Evolutionary conservation across 2,888 invertebrate genomes (phyloP), one percentile per base, ranked within the genome.

Genomic region (Balanococcus diminutus): DNA sequence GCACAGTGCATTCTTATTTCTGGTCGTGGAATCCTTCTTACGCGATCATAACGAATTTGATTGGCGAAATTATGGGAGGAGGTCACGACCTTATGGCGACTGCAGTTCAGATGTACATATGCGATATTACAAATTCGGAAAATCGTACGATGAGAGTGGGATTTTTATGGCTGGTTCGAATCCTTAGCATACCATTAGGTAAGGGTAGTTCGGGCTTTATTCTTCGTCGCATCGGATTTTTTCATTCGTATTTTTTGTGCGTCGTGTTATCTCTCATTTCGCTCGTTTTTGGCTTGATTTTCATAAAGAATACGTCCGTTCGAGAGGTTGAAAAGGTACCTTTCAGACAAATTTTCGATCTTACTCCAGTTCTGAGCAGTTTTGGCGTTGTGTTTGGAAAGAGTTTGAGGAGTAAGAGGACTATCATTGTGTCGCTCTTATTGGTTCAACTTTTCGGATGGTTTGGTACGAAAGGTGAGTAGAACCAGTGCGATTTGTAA

Each of bases 21-120:
- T 88, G 87, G 87, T 86, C 61, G 1, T 88, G 88, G 88, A 87
- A 88, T 6, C 87, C 88, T 28, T 84, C 87, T 32, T 82, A 87
- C 0, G 88, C 88, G 2, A 88, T 88, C 0, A 11, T 88, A 8
- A 81, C 87, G 9, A 87, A 87, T 51, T 87, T 87, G 0, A 22
- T 88, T 9, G 85, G 87, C 2, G 87, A 88, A 0, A 88, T 87
- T 1, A 25, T 88, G 16, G 87, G 88, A 0, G 88, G 88, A 0
- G 86, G 88, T 1, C 86, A 87, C 51, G 86, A 87, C 39, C 87
- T 88, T 61, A 86, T 88, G 85, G 87, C 88, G 67, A 88, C 88
- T 61, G 88, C 87, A 11, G 86, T 87, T 6, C 87, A 87, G 84
- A 87, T 56, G 16, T 56, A 83, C 83, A 16, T 83, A 3, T 83